phyloP scores from a whole-genome alignment of 2,888 invertebrate species.

The Caenorhabditis imperialis region DNA sequence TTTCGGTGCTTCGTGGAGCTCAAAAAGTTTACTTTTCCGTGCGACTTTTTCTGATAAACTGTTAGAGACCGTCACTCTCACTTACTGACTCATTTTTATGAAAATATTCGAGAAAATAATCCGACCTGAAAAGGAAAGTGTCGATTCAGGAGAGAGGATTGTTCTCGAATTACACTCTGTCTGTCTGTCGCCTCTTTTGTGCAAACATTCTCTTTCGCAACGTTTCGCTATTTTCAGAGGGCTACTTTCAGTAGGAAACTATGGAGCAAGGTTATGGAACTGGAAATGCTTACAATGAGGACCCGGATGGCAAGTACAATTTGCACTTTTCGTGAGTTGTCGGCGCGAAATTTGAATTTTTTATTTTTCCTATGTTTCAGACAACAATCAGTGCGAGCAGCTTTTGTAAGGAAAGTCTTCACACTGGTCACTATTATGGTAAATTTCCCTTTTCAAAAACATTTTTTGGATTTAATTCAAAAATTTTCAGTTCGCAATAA shows the following conservation, averaged over 20 bases:
- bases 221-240: constrained; percentile 26
- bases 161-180: constrained; percentile 22
- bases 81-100: too few species aligned
- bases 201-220: constrained; percentile 3
- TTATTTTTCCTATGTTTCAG: constrained; percentile 52
- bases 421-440: constrained; percentile 73
- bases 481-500: constrained; percentile 69
- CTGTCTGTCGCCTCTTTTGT: constrained; percentile 11
- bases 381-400: constrained; percentile 68
- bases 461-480: too few species aligned
- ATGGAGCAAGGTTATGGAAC: constrained; percentile 48
- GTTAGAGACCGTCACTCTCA: too few species aligned
- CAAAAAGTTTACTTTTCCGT: too few species aligned
- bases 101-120: too few species aligned
- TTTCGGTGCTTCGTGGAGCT: too few species aligned
- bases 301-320: constrained; percentile 46
- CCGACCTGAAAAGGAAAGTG: too few species aligned
- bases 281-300: constrained; percentile 18
- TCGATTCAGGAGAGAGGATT: too few species aligned
- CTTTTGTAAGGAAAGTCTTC: constrained; percentile 73
- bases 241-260: constrained; percentile 5
- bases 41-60: too few species aligned
- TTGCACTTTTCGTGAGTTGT: constrained; percentile 40
- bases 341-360: not conserved
- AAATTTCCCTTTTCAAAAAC: constrained; percentile 1